These are phyloP conservation scores for Amyelois transitella DNA, from an alignment of 1,140 invertebrate species.

Conservation along the genomic window DNA sequence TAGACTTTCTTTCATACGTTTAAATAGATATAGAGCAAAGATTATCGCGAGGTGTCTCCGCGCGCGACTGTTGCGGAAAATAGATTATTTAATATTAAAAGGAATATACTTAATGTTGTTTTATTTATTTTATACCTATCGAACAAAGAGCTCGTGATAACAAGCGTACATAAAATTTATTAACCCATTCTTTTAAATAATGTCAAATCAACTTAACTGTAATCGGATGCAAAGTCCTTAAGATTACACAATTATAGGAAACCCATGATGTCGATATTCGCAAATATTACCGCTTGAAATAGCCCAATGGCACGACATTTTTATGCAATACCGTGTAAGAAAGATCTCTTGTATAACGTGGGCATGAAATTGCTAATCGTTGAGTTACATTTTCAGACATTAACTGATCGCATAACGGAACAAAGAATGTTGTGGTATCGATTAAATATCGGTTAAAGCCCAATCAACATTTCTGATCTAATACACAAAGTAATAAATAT, in stretches of 20 bases:
- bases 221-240: background rate
- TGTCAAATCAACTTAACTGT: too few relatives aligned
- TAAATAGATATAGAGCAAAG: too few relatives aligned
- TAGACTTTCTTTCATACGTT: too few relatives aligned
- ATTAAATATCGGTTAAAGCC: background rate
- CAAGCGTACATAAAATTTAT: too few relatives aligned
- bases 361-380: slow-evolving; percentile 26
- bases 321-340: slow-evolving; percentile 25
- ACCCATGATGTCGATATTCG: background rate
- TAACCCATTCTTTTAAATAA: too few relatives aligned
- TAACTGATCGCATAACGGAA: background rate
- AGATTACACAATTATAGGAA: background rate
- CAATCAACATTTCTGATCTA: background rate
- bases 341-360: slow-evolving; percentile 30
- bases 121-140: too few relatives aligned
- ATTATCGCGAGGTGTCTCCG: too few relatives aligned
- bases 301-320: slow-evolving; percentile 11
- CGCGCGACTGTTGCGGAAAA: too few relatives aligned
- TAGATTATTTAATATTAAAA: too few relatives aligned
- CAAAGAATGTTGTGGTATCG: background rate
- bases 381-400: background rate
- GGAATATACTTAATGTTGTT: too few relatives aligned
- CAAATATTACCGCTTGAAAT: background rate
- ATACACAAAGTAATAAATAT: too few relatives aligned
- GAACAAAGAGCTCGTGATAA: too few relatives aligned